Evolutionary conservation across 2,797 vertebrate species (phyloP).

Genomic region (Anguilla marmorata): DNA sequence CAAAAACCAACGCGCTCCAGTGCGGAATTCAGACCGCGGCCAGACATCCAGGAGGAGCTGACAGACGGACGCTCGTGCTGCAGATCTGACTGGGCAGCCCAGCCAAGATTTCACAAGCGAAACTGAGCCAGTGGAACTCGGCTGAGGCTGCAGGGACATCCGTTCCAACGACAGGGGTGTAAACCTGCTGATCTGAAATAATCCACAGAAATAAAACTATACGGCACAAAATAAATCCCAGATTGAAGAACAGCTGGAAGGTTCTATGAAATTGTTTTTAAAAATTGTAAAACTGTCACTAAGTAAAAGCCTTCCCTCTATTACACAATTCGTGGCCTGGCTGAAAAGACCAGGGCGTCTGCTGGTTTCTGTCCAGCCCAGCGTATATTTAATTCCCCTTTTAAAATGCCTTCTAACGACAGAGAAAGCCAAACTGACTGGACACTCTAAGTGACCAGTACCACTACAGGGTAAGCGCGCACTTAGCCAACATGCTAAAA

Average conservation of each 20-base stretch:
- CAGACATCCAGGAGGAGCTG: background rate
- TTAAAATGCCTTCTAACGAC: background rate
- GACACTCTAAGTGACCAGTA: background rate
- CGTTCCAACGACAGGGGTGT: background rate
- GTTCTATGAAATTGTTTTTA: background rate
- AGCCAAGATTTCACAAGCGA: background rate
- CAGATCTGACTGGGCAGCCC: background rate
- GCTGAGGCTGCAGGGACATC: background rate
- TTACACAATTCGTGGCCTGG: background rate
- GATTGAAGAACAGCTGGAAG: background rate
- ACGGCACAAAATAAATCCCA: background rate
- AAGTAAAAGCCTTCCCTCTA: background rate
- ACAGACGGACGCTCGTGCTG: background rate
- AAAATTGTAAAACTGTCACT: background rate
- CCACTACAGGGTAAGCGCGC: background rate
- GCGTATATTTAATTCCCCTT: background rate
- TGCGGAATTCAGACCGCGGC: background rate
- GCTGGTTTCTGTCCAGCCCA: background rate
- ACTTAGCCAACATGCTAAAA: background rate
- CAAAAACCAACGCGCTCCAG: background rate
- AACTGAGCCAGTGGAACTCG: background rate
- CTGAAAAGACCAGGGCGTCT: background rate
- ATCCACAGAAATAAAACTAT: background rate
- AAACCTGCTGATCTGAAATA: background rate
- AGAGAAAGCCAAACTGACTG: background rate